A percentile compares a stretch with the other conserved stretches of the same genome.
Evolutionary conservation across 2,113 vertebrate species (phyloP).

Genomic region (Myotis lucifugus): DNA sequence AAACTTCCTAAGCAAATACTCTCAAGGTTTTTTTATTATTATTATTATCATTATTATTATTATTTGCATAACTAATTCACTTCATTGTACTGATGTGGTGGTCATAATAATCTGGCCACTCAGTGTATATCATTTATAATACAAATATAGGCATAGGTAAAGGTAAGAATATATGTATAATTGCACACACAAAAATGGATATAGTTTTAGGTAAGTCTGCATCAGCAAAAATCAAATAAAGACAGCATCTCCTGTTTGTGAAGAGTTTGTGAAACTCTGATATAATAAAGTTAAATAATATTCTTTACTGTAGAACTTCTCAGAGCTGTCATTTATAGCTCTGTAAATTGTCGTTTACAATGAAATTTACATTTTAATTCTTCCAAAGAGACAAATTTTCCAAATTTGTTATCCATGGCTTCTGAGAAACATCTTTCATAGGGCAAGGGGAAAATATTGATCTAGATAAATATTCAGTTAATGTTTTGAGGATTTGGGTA

Average conservation of each 20-base stretch:
- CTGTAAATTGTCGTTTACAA: not conserved
- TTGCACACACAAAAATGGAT: not conserved
- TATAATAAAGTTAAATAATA: not conserved
- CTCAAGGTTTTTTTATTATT: no score
- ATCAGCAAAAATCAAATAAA: not conserved
- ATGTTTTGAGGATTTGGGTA: not conserved
- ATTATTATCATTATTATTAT: no score
- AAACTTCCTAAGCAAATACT: no score
- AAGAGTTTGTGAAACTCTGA: not conserved
- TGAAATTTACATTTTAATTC: constrained; percentile 19
- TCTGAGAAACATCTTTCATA: constrained; percentile 13
- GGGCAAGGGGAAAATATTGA: not conserved
- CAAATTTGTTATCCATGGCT: not conserved
- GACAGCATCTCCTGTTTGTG: not conserved
- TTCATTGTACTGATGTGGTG: no score
- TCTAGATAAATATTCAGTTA: not conserved
- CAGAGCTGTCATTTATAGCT: constrained; percentile 13
- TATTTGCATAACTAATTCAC: no score
- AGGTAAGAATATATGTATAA: constrained; percentile 12
- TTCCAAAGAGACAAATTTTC: not conserved
- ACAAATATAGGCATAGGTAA: not conserved
- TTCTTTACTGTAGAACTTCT: not conserved
- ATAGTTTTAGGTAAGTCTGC: not conserved
- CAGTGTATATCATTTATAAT: not conserved
- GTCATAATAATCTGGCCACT: no score